Percentiles rank a stretch among this genome's conserved stretches.
Evolutionary conservation across 2,113 vertebrate species (phyloP).

Genomic region (Tupaia chinensis): DNA sequence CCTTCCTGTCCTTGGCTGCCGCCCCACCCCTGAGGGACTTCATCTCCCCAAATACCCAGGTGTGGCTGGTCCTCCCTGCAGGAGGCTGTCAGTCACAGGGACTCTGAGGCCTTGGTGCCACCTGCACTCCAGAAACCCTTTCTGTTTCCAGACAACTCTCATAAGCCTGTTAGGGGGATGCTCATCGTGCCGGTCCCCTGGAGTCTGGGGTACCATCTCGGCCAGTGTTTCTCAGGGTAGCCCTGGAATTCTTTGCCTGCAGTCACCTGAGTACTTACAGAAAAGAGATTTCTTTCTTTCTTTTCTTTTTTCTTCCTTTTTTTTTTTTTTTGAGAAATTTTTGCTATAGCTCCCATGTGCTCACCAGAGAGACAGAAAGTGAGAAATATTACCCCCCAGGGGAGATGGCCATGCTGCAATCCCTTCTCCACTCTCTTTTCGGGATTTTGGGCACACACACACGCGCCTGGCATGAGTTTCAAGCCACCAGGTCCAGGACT

Average conservation of each 20-base stretch:
- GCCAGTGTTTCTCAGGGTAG: neutral
- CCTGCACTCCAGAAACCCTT: neutral
- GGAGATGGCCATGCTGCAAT: too few species aligned
- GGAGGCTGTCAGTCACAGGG: neutral
- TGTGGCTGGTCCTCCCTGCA: neutral
- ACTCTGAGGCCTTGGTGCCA: neutral
- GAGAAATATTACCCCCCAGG: too few species aligned
- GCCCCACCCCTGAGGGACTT: neutral
- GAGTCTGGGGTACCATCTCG: neutral
- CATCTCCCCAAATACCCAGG: neutral
- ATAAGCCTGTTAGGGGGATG: neutral
- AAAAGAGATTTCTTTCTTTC: too few species aligned
- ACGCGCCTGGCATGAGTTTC: too few species aligned
- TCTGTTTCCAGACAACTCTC: neutral
- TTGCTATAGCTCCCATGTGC: too few species aligned
- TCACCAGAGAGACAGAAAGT: too few species aligned
- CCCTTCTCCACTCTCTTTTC: too few species aligned
- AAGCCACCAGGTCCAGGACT: too few species aligned
- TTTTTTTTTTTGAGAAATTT: too few species aligned
- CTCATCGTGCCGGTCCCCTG: neutral
- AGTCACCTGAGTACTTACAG: neutral
- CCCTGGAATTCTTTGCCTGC: neutral
- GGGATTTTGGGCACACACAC: too few species aligned
- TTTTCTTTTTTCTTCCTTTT: too few species aligned
- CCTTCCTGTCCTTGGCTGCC: neutral